Conservation (phyloP, 2,113 vertebrate genomes). For the Copsychus sechellarum region DNA sequence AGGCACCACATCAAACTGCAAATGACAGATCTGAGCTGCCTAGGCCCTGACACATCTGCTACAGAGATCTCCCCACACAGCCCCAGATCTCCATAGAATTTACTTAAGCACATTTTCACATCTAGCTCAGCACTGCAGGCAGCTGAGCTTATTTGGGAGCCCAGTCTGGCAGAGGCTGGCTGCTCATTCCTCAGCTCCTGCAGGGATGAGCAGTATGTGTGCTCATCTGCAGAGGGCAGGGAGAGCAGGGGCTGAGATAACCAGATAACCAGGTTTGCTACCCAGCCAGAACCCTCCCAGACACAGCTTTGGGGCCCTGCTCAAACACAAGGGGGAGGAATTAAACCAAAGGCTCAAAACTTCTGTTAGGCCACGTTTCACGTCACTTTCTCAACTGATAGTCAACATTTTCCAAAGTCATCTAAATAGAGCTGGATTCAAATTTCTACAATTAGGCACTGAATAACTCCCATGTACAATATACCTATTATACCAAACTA, state of each 20-base stretch:
- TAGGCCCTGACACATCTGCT: conserved; percentile 2
- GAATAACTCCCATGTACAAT: neutral
- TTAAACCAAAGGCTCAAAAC: neutral
- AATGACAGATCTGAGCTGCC: neutral
- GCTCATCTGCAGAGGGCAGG: neutral
- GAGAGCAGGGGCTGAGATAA: neutral
- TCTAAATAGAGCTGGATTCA: neutral
- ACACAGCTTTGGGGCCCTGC: neutral
- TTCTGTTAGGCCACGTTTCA: neutral
- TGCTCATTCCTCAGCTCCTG: neutral
- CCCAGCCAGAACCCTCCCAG: fast-evolving
- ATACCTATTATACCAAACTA: neutral
- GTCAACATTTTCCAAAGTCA: neutral
- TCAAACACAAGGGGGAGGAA: neutral
- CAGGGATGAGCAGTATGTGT: neutral
- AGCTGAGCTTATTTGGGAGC: neutral
- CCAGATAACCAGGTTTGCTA: neutral
- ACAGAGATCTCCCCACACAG: neutral
- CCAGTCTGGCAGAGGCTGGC: neutral
- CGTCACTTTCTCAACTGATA: neutral
- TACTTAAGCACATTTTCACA: neutral
- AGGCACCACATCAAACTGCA: neutral
- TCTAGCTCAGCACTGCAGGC: neutral
- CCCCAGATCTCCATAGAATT: neutral
- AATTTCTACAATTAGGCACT: neutral